Evolutionary conservation across 2,888 invertebrate genomes (phyloP).

Genomic region (Quadriops clusia): DNA sequence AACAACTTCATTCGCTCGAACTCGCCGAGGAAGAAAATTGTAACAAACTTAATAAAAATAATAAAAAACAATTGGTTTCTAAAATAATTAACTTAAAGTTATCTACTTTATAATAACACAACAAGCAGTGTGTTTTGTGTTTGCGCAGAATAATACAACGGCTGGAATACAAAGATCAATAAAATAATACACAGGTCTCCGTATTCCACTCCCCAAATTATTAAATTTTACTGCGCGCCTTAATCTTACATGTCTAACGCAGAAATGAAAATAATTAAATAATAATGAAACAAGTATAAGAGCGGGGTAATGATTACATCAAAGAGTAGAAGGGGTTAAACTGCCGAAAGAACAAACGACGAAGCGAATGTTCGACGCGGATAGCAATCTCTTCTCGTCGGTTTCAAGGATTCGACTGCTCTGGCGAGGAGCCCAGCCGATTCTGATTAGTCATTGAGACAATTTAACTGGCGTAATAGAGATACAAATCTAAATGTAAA

Average conservation of each 20-base stretch:
- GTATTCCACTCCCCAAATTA: no score
- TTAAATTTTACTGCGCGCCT: no score
- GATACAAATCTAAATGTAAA: constrained; percentile 38
- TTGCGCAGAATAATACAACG: no score
- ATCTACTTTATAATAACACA: no score
- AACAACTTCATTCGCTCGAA: no score
- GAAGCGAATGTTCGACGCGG: constrained; percentile 13
- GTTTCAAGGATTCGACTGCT: constrained; percentile 2
- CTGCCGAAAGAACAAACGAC: constrained; percentile 25
- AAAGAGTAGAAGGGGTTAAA: constrained; percentile 38
- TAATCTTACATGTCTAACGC: constrained; percentile 33
- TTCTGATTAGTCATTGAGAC: constrained; percentile 41
- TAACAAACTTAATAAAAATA: no score
- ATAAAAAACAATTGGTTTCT: no score
- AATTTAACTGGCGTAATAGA: constrained; percentile 38
- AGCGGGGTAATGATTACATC: constrained; percentile 38
- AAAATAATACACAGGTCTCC: no score
- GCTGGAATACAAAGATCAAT: no score
- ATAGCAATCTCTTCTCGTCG: constrained; percentile 8
- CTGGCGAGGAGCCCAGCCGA: constrained; percentile 24
- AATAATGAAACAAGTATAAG: constrained; percentile 39
- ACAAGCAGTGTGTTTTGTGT: no score
- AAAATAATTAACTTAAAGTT: no score
- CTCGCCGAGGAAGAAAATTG: no score
- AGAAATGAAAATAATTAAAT: constrained; percentile 42